Base-by-base conservation (phyloP, 2,797 vertebrate genomes). In the Pterois miles region DNA sequence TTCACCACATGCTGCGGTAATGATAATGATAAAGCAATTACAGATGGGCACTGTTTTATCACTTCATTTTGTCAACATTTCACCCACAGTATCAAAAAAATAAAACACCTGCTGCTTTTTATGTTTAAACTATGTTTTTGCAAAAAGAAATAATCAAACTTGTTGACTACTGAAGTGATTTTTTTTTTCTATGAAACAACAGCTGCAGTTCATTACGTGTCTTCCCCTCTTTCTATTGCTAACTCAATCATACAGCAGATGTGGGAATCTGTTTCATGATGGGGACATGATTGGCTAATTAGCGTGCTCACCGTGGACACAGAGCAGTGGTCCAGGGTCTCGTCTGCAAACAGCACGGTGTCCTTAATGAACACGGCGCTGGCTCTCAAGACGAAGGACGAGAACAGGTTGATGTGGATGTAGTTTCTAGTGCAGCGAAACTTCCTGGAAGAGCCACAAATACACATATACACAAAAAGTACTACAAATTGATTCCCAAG, bases 361-460 rank as follows among this genome's bases (percentile, higher is more conserved):
- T 98, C 97, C 89, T 98, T 98, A 67, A 96, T 94, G 90, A 98
- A 98, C 25, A 98, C 96, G 0, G 97, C 95, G 18, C 94, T 95
- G 34, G 96, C 97, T 71, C 96, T 93, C 91, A 98, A 86, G 85
- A 97, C 93, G 57, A 98, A 98, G 53, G 97, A 98, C 46, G 96
- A 91, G 89, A 98, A 98, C 33, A 98, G 90, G 93, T 98, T 97
- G 94, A 98, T 94, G 87, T 98, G 97, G 91, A 98, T 97, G 90
- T 97, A 98, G 88, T 98, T 98, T 84, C 97, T 94, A 23, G 97
- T 97, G 66, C 97, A 98, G 89, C 94, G 97, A 87, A 98, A 97
- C 88, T 97, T 98, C 73, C 97, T 98, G 87, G 53, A 50, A 53
- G 22, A 36, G n/a, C 16, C 27, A 33, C 27, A 11, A 54, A 53